phyloP scores from a whole-genome alignment of 2,797 vertebrate genomes.

The Falco rusticolus region DNA sequence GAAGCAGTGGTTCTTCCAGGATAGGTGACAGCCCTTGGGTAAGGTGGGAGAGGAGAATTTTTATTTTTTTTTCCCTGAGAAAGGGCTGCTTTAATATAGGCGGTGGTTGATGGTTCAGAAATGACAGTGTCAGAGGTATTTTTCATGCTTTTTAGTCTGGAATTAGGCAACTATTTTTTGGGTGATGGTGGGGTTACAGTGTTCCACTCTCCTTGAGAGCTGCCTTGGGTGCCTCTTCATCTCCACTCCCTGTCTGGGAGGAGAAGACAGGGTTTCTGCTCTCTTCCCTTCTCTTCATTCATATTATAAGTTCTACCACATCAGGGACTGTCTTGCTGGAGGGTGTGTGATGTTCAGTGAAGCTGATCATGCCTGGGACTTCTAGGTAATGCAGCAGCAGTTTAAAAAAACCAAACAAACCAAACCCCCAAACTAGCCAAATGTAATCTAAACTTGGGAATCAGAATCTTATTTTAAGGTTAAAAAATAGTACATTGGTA shows the following conservation, averaged over 20 bases:
- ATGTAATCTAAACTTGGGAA: neutral
- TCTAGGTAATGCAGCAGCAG: neutral
- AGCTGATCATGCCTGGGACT: neutral
- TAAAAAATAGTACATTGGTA: neutral
- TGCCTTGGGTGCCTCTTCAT: neutral
- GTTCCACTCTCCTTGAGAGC: neutral
- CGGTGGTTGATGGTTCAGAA: neutral
- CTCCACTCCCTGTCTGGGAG: neutral
- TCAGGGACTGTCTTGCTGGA: neutral
- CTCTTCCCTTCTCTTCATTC: neutral
- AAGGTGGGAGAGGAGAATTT: neutral
- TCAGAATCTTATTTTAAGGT: neutral
- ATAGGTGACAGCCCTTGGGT: accelerated
- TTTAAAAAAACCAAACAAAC: neutral
- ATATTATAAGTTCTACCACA: neutral
- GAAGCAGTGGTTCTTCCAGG: neutral
- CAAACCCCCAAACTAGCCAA: neutral
- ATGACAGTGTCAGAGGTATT: neutral
- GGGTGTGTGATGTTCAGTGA: neutral
- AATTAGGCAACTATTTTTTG: neutral
- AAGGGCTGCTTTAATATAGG: neutral
- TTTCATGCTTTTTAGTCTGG: neutral
- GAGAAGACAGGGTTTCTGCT: neutral
- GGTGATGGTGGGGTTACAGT: neutral
- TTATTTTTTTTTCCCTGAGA: neutral